Percentiles rank a stretch among this genome's conserved stretches.
phyloP scores from a whole-genome alignment of 2,797 vertebrate genomes.

The Cynopterus sphinx region DNA sequence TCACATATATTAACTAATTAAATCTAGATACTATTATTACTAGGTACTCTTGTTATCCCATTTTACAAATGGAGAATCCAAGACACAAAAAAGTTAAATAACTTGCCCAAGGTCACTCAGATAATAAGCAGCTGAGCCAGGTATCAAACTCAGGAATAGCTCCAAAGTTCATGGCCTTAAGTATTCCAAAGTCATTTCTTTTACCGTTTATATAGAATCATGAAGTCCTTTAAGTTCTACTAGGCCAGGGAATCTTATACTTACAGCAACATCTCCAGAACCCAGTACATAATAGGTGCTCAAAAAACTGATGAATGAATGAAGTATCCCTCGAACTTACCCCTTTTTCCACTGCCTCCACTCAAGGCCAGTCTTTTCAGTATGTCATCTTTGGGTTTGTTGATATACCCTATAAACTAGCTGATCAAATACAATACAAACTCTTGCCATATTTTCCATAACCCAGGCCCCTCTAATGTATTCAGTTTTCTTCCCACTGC shows the following conservation, averaged over 20 bases:
- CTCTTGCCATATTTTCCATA: background rate
- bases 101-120: background rate
- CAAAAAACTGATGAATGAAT: background rate
- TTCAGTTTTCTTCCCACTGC: background rate
- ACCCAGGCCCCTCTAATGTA: background rate
- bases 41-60: background rate
- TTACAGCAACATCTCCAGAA: background rate
- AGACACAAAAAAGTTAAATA: background rate
- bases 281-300: background rate
- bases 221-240: background rate
- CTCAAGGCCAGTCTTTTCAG: background rate
- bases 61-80: conserved; percentile 28
- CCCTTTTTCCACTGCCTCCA: background rate
- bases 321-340: background rate
- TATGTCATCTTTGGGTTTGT: background rate
- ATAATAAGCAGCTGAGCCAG: background rate
- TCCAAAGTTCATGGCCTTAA: conserved; percentile 7
- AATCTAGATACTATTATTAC: conserved; percentile 4
- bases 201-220: background rate
- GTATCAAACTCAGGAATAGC: conserved; percentile 39
- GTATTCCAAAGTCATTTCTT: background rate
- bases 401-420: background rate
- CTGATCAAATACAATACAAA: conserved; percentile 14
- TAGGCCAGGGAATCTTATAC: background rate
- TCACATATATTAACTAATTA: background rate